A percentile compares a stretch with the other conserved stretches of the same genome.
phyloP scores from a whole-genome alignment of 2,797 vertebrate genomes.

The Liasis olivaceus region DNA sequence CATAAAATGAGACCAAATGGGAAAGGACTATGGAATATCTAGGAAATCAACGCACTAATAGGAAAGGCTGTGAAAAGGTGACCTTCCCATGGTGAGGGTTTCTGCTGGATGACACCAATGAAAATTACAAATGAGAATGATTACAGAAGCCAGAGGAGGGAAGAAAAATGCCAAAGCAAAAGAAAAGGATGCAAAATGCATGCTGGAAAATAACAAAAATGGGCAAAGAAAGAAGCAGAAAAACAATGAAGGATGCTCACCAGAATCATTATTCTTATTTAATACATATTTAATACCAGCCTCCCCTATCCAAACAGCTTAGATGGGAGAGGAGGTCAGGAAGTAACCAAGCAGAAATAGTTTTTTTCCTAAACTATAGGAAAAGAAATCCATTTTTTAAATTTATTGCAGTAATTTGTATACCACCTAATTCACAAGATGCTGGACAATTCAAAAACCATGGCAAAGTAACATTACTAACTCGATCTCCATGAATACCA shows the following conservation, averaged over 20 bases:
- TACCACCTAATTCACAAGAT: no score
- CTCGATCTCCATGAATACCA: no score
- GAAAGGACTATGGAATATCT: conserved; percentile 32
- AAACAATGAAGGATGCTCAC: background rate
- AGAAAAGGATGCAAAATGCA: conserved; percentile 30
- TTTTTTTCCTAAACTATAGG: background rate
- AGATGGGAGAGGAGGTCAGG: background rate
- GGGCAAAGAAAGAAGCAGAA: conserved; percentile 47
- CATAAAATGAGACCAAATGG: conserved; percentile 35
- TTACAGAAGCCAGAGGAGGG: conserved; percentile 2
- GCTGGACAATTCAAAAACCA: no score
- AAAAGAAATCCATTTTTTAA: background rate
- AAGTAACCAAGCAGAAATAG: background rate
- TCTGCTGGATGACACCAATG: conserved; percentile 43
- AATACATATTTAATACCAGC: background rate
- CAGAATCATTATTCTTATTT: background rate
- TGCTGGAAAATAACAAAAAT: conserved; percentile 42
- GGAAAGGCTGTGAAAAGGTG: background rate
- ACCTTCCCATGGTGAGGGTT: conserved; percentile 42
- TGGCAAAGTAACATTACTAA: no score
- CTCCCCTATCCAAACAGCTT: background rate
- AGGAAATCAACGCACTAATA: conserved; percentile 41
- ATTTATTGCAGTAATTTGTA: no score
- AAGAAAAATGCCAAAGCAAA: conserved; percentile 16
- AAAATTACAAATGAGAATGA: conserved; percentile 28